Conservation (phyloP, 30 jellyfish, hydroid and myxozoan species). For the Pelagia noctiluca region DNA sequence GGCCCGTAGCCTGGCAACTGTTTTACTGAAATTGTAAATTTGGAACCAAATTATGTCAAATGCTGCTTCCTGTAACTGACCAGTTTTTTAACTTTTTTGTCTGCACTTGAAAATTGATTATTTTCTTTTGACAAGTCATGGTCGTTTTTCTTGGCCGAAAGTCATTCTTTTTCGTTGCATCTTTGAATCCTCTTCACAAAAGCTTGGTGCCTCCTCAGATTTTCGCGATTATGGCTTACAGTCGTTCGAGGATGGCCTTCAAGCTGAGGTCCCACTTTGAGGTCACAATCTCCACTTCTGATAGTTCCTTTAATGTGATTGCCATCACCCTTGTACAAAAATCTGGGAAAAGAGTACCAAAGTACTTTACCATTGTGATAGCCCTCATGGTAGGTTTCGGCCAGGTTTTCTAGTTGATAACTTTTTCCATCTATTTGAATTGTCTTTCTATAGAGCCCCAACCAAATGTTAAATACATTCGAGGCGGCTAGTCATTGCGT, state of each 20-base stretch:
- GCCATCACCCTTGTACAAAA: not conserved
- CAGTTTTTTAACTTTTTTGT: constrained; percentile 4
- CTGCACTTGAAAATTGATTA: constrained; percentile 3
- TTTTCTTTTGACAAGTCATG: not conserved
- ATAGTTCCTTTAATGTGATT: constrained; percentile 20
- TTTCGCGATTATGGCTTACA: constrained; percentile 18
- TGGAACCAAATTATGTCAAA: not conserved
- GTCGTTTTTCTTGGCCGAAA: not conserved
- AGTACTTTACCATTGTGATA: not conserved
- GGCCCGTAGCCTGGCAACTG: constrained; percentile 30
- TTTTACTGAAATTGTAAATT: constrained; percentile 13
- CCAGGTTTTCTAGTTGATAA: not conserved
- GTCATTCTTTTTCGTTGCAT: not conserved
- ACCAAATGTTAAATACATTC: constrained; percentile 11
- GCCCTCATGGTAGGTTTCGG: constrained; percentile 19
- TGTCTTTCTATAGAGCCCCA: constrained; percentile 7
- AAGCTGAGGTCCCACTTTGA: constrained; percentile 6
- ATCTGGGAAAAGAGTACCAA: constrained; percentile 31
- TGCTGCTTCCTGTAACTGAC: not conserved
- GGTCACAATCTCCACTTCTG: not conserved
- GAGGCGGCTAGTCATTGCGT: constrained; percentile 36
- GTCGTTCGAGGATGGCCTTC: not conserved
- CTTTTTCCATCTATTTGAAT: constrained; percentile 28
- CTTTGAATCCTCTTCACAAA: constrained; percentile 21
- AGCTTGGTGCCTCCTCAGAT: constrained; percentile 3